Evolutionary conservation across 2,888 invertebrate genomes (phyloP), one percentile per base, ranked within the genome.

Genomic region (Bruchidius siliquastri): DNA sequence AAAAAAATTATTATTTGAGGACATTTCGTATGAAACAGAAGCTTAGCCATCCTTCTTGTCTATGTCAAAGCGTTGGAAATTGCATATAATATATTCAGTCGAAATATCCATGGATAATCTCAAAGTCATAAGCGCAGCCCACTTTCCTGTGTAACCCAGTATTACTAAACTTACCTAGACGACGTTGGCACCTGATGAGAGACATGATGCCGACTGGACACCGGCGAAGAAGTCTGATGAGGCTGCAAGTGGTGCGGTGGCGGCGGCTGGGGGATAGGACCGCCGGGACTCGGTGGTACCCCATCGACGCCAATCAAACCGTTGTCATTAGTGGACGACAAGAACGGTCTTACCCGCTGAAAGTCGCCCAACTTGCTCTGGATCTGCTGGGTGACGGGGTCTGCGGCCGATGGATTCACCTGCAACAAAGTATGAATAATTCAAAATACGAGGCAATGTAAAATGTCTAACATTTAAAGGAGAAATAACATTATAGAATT

Each of bases 311-410:
- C 92, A 83, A 93, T 93, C 80, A 93, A 91, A 74, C 92, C 93
- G 80, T 92, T 93, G 80, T 92, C 91, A 79, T 89, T 88, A 76
- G 91, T 90, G 71, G 84, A 84, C 83, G 92, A 91, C 82, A 91
- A 87, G 80, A 91, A 88, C 79, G 90, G 91, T 86, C 91, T 91
- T 76, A 93, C 91, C 80, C 90, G 88, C 76, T 90, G 89, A 86
- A 91, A 93, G 86, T 91, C 91, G 76, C 93, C 93, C 76, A 93
- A 88, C 84, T 91, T 91, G 80, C 89, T 91, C 85, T 92, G 92
- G 82, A 93, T 92, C 85, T 92, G 91, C 84, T 92, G 91, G 81
- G 91, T 91, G 79, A 90, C 89, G 78, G 88, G 89, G 84, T 92
- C 92, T 85, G 87, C 89, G 82, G 90, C 88, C 78, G 89, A 88